phyloP scores from a whole-genome alignment of 2,797 vertebrate genomes.

The Manis pentadactyla region DNA sequence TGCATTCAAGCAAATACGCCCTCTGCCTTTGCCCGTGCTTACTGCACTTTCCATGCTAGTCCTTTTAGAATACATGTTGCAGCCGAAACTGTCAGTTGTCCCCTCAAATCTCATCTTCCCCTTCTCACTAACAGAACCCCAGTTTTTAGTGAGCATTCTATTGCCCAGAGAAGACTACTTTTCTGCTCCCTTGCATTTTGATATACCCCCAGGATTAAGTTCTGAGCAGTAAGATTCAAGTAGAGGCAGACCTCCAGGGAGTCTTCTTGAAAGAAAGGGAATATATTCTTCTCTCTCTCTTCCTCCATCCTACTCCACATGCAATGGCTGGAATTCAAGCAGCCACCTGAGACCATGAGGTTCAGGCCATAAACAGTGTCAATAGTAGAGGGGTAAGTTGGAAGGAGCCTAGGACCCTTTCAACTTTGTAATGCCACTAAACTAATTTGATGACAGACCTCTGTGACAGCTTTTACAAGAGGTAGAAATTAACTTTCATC shows the following conservation, averaged over 20 bases:
- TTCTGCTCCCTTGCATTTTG: not conserved
- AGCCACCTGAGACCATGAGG: not conserved
- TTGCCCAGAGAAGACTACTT: not conserved
- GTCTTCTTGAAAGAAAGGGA: not conserved
- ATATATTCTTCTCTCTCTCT: not conserved
- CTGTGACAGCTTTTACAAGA: not conserved
- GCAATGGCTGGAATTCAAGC: constrained; percentile 33
- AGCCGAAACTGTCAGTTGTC: not conserved
- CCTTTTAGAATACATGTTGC: not conserved
- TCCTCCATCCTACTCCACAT: not conserved
- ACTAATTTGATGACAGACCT: not conserved
- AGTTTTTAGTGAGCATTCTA: not conserved
- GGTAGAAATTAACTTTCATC: not conserved
- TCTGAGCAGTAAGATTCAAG: not conserved
- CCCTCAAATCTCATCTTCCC: not conserved
- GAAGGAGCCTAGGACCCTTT: not conserved
- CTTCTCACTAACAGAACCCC: not conserved
- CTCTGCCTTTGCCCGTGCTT: not conserved
- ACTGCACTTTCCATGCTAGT: too few relatives aligned
- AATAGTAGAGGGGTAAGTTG: not conserved
- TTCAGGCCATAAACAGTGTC: not conserved
- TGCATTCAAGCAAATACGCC: not conserved
- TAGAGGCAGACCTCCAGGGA: not conserved
- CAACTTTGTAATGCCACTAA: not conserved
- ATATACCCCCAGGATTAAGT: not conserved